Evolutionary conservation across 1,140 invertebrate species (phyloP).

Genomic region (Zaprionus camerounensis): DNA sequence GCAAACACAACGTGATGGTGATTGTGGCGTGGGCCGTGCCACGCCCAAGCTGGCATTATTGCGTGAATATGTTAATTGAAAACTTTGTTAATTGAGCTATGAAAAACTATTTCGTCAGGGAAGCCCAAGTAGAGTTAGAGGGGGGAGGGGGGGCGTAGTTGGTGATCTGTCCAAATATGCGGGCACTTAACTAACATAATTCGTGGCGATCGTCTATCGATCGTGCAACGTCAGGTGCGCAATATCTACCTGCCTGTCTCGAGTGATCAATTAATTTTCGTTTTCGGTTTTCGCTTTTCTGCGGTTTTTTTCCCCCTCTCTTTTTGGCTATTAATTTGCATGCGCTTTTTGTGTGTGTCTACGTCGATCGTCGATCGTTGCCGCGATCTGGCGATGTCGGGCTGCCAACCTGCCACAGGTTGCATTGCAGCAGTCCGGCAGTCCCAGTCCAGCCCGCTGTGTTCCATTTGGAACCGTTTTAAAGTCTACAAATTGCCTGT

Average conservation of each 20-base stretch:
- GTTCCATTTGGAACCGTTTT: constrained; percentile 72
- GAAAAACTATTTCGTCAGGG: constrained; percentile 66
- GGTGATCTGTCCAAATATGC: constrained; percentile 60
- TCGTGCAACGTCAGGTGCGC: constrained; percentile 46
- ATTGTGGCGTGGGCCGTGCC: constrained; percentile 44
- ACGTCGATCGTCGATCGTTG: constrained; percentile 30
- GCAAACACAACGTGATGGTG: neutral
- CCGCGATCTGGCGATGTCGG: constrained; percentile 27
- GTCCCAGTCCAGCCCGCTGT: constrained; percentile 27
- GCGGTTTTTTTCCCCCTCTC: constrained; percentile 29
- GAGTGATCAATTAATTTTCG: constrained; percentile 77
- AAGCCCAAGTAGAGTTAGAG: constrained; percentile 4
- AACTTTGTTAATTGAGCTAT: constrained; percentile 71
- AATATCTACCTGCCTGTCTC: constrained; percentile 65
- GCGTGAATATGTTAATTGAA: constrained; percentile 81
- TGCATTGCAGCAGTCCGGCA: constrained; percentile 9
- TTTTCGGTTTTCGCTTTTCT: constrained; percentile 49
- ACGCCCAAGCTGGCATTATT: constrained; percentile 62
- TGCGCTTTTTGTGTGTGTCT: constrained; percentile 52
- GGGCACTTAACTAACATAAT: constrained; percentile 65
- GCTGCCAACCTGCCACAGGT: constrained; percentile 37
- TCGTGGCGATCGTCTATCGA: constrained; percentile 63
- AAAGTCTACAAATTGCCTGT: constrained; percentile 82
- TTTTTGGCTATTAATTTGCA: constrained; percentile 73
- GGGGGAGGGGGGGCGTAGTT: constrained; percentile 5